Evolutionary conservation across 2,888 invertebrate genomes (phyloP).

Genomic region (Diloba caeruleocephala): DNA sequence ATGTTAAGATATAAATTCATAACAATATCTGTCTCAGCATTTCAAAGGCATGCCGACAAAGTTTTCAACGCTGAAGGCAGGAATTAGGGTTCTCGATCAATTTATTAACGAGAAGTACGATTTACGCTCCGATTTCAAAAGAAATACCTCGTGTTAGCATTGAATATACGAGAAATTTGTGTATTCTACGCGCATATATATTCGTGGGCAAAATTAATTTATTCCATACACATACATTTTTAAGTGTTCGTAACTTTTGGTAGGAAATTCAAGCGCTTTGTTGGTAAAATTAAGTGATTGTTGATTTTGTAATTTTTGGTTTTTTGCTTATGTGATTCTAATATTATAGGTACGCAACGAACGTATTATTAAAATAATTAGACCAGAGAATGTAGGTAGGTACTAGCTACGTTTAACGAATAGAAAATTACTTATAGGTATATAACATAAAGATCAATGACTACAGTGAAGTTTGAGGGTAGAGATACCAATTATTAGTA

Average conservation of each 20-base stretch:
- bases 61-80: slow-evolving; percentile 50
- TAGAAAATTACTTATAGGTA: slow-evolving; percentile 5
- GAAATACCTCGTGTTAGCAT: slow-evolving; percentile 49
- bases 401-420: too few species aligned
- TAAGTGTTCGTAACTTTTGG: slow-evolving; percentile 39
- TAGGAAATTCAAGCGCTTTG: slow-evolving; percentile 23
- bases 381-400: too few species aligned
- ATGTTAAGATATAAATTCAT: slow-evolving; percentile 46
- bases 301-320: slow-evolving; percentile 13
- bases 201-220: slow-evolving; percentile 48
- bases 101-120: slow-evolving; percentile 51
- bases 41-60: slow-evolving; percentile 53
- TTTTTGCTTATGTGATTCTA: neutral
- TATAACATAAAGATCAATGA: too few species aligned
- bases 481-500: too few species aligned
- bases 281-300: slow-evolving; percentile 26
- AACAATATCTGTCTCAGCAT: slow-evolving; percentile 55
- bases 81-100: slow-evolving; percentile 48
- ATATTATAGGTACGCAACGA: neutral
- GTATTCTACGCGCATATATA: slow-evolving; percentile 44
- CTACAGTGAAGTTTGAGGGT: too few species aligned
- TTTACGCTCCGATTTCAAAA: slow-evolving; percentile 50
- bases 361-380: slow-evolving; percentile 15
- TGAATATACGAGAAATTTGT: slow-evolving; percentile 38
- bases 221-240: slow-evolving; percentile 38